Conservation (phyloP, 2,888 invertebrate genomes). For the Caenorhabditis doughertyi region DNA sequence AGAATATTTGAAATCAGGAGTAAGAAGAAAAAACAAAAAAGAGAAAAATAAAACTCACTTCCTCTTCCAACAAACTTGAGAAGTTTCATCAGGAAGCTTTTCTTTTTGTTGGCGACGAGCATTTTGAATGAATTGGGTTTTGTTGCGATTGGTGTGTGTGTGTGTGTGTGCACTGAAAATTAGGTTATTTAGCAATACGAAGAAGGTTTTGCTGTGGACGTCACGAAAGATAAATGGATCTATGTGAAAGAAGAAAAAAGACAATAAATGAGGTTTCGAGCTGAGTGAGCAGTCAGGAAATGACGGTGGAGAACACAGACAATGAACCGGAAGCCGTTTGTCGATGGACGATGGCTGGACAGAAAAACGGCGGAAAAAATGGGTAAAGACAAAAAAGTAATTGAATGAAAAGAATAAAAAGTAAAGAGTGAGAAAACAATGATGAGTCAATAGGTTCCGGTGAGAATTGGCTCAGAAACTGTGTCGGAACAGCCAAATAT, state of each 20-base stretch:
- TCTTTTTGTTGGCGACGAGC: slow-evolving; percentile 63
- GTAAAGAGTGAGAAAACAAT: background rate
- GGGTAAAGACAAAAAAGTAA: slow-evolving; percentile 15
- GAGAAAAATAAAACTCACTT: slow-evolving; percentile 59
- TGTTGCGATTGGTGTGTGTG: slow-evolving; percentile 18
- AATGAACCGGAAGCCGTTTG: slow-evolving; percentile 49
- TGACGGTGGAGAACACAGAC: slow-evolving; percentile 42
- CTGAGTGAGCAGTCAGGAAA: slow-evolving; percentile 53
- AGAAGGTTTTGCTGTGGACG: slow-evolving; percentile 18
- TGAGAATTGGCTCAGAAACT: slow-evolving; percentile 7
- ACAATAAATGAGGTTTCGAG: slow-evolving; percentile 44
- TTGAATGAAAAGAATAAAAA: slow-evolving; percentile 5
- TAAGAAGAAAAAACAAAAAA: background rate
- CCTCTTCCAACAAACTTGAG: slow-evolving; percentile 71
- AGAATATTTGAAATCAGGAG: slow-evolving; percentile 16
- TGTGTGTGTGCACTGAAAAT: slow-evolving; percentile 40
- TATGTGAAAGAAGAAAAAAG: slow-evolving; percentile 17
- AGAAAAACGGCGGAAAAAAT: background rate
- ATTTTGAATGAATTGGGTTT: slow-evolving; percentile 25
- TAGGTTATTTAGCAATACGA: slow-evolving; percentile 7
- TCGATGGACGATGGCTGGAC: slow-evolving; percentile 42
- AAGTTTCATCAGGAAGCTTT: slow-evolving; percentile 66
- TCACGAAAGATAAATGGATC: slow-evolving; percentile 47
- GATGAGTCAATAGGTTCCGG: slow-evolving; percentile 22
- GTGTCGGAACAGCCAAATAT: slow-evolving; percentile 42